Evolutionary conservation across 2,888 invertebrate genomes (phyloP).

Genomic region (Scotopteryx bipunctaria): DNA sequence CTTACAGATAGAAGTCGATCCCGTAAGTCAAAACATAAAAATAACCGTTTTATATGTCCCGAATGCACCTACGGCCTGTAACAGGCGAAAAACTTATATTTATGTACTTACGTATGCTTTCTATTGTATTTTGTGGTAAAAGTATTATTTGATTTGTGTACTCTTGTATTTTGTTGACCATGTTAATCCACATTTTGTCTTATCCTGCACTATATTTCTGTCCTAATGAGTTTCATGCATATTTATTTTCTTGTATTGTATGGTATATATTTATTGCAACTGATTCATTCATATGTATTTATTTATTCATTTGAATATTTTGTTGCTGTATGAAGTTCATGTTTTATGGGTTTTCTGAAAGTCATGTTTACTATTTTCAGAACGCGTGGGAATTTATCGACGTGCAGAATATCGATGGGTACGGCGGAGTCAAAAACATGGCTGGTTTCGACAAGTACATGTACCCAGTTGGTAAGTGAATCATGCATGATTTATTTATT

Average conservation of each 20-base stretch:
- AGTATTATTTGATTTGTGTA: constrained; percentile 15
- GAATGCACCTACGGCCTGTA: constrained; percentile 34
- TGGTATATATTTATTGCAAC: constrained; percentile 6
- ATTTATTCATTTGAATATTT: constrained; percentile 6
- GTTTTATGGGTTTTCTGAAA: constrained; percentile 10
- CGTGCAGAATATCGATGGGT: constrained; percentile 65
- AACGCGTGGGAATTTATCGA: constrained; percentile 84
- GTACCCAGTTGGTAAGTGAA: constrained; percentile 66
- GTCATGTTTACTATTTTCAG: constrained; percentile 62
- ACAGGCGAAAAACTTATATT: constrained; percentile 22
- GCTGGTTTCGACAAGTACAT: constrained; percentile 85
- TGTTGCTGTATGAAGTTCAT: constrained; percentile 1
- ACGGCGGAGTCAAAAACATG: constrained; percentile 80
- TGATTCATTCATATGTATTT: constrained; percentile 5
- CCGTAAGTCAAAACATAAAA: constrained; percentile 79
- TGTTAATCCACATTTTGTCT: constrained; percentile 26
- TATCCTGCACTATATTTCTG: constrained; percentile 24
- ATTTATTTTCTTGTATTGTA: no score
- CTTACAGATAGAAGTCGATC: constrained; percentile 87
- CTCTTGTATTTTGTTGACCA: constrained; percentile 14
- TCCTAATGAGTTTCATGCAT: constrained; percentile 18
- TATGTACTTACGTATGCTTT: constrained; percentile 20
- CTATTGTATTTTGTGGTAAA: constrained; percentile 17
- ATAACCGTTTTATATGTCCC: constrained; percentile 41
- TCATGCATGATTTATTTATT: constrained; percentile 28